Percentiles rank a stretch among this genome's conserved stretches.
phyloP scores from a whole-genome alignment of 2,797 vertebrate species.

The Merluccius polli region DNA sequence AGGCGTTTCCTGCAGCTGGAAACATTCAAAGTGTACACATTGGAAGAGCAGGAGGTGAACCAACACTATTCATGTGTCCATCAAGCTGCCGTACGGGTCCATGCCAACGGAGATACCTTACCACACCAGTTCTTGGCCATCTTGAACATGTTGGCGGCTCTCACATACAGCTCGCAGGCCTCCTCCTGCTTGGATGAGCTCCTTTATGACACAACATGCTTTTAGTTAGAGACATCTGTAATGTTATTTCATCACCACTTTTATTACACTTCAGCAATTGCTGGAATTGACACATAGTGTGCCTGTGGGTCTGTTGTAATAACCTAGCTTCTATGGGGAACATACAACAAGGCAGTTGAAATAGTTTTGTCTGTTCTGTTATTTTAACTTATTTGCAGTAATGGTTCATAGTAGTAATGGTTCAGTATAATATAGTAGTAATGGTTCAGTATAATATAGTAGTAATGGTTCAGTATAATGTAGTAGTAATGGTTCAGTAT shows the following conservation, averaged over 20 bases:
- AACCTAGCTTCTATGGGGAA: not conserved
- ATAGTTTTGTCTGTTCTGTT: not conserved
- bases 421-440: too few species aligned
- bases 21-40: not conserved
- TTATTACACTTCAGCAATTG: not conserved
- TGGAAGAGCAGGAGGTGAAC: not conserved
- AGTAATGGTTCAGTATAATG: too few species aligned
- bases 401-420: too few species aligned
- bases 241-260: not conserved
- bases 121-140: conserved; percentile 98
- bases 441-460: too few species aligned
- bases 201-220: conserved; percentile 51
- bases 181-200: conserved; percentile 89
- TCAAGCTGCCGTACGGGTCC: not conserved
- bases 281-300: not conserved
- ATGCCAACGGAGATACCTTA: conserved; percentile 48
- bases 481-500: too few species aligned
- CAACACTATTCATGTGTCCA: not conserved
- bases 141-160: conserved; percentile 94
- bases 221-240: conserved; percentile 3
- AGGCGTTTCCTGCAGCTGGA: conserved; percentile 88
- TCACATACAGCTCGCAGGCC: conserved; percentile 87
- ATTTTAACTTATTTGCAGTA: too few species aligned
- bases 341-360: not conserved
- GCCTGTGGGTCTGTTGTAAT: not conserved